phyloP scores from a whole-genome alignment of 2,113 vertebrate genomes.

The Myrmecobius fasciatus region DNA sequence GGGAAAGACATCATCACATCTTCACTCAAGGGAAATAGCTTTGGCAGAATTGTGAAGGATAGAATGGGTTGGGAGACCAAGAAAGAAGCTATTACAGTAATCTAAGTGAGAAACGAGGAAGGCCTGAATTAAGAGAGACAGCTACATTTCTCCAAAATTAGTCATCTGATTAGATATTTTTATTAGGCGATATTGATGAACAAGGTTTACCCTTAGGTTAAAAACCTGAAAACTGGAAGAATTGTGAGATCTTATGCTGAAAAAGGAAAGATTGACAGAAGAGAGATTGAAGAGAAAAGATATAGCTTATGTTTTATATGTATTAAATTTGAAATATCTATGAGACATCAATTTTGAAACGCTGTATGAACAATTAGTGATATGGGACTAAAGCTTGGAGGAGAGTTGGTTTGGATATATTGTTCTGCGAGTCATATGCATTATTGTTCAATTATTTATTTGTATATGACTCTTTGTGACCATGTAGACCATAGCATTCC shows the following conservation, averaged over 20 bases:
- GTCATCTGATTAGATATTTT: background rate
- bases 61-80: background rate
- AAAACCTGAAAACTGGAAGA: background rate
- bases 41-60: background rate
- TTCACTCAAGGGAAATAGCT: background rate
- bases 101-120: background rate
- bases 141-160: background rate
- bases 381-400: background rate
- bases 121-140: background rate
- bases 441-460: background rate
- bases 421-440: background rate
- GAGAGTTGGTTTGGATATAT: background rate
- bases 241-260: background rate
- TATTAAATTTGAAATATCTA: background rate
- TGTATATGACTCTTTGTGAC: background rate
- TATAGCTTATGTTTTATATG: background rate
- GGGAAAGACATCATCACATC: background rate
- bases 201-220: background rate
- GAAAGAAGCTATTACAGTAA: background rate
- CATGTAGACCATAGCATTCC: background rate
- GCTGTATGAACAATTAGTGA: background rate
- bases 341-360: background rate
- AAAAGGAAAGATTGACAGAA: background rate
- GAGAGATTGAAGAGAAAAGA: too few species aligned
- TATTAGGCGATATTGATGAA: background rate